Evolutionary conservation across 2,888 invertebrate species (phyloP), one percentile per base, ranked within the genome.

Genomic region (Drosophila rellima): DNA sequence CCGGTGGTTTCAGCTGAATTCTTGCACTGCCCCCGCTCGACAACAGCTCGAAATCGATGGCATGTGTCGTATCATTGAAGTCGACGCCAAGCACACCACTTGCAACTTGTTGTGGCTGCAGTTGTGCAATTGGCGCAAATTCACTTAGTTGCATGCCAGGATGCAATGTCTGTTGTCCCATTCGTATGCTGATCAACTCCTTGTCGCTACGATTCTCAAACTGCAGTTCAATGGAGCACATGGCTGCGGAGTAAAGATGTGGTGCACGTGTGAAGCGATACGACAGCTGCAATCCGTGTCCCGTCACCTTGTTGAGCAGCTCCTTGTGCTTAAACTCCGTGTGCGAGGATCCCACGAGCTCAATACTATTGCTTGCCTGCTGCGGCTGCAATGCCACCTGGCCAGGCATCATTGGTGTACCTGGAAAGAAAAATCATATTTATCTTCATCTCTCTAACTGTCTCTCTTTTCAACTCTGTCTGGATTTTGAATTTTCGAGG

Each of bases 61-160:
- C 95, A 91, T 98, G 97, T 55, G 96, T 97, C 17, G 97, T 96
- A 92, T 98, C 98, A 68, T 97, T 97, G 93, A 98, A 98, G 93
- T 98, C 97, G 4, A 98, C 95, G 15, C 98, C 98, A 76, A 98
- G 91, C 0, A 96, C 94, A 4, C 95, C 95, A 18, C 95, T 94
- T 33, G 95, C 93, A n/a, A 94, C 93, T 26, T 94, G 94, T 51
- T 95, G 95, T 0, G 95, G 94, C 7, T 94, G 93, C 26, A 98
- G 92, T 4, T 92, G 88, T 31, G 94, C 90, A 51, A 98, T 94
- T 10, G 95, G 94, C 7, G 95, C 94, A 91, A 97, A 97, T 76
- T 96, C 96, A 80, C 96, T 95, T 57, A 97, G 93, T 61, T 94
- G 93, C 94, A 96, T 96, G 61, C 96, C 96, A 23, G 94, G 88